Conservation (phyloP, 2,888 invertebrate genomes). For the Lochmaea capreae region DNA sequence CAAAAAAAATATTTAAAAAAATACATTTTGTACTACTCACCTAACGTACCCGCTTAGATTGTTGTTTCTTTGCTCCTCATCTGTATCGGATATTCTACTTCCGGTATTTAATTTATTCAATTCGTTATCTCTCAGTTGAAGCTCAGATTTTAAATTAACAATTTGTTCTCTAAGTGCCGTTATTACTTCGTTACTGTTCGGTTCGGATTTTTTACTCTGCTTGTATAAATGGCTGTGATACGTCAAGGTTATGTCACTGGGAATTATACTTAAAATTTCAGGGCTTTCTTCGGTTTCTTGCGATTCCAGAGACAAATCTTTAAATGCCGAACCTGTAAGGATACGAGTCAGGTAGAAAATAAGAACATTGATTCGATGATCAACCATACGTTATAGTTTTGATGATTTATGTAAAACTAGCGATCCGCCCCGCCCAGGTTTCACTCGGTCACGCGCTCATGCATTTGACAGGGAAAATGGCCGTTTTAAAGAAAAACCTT, state of each 20-base stretch:
- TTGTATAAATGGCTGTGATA: slow-evolving; percentile 59
- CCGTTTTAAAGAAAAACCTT: no score
- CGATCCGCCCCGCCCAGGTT: no score
- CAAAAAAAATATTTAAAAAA: neutral
- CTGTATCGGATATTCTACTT: slow-evolving; percentile 47
- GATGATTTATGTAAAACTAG: no score
- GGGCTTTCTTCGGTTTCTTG: slow-evolving; percentile 46
- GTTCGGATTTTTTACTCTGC: slow-evolving; percentile 46
- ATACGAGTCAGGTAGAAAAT: no score
- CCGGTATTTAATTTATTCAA: slow-evolving; percentile 52
- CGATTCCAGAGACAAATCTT: slow-evolving; percentile 48
- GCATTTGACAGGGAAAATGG: no score
- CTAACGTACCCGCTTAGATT: slow-evolving; percentile 15
- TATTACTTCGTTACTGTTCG: slow-evolving; percentile 54
- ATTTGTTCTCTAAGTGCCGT: slow-evolving; percentile 61
- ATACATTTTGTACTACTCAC: neutral
- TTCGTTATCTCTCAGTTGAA: slow-evolving; percentile 61
- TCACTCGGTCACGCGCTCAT: no score
- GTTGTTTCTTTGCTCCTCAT: slow-evolving; percentile 29
- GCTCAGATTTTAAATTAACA: slow-evolving; percentile 61
- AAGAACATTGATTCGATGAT: no score
- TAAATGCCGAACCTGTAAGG: slow-evolving; percentile 49
- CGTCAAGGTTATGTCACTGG: slow-evolving; percentile 58
- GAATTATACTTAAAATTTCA: slow-evolving; percentile 56
- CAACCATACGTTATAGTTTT: no score